A percentile compares a stretch with the other conserved stretches of the same genome.
These are phyloP conservation scores for Cranoglanis bouderius DNA, from an alignment of 2,113 vertebrate genomes.

Conservation along the genomic window DNA sequence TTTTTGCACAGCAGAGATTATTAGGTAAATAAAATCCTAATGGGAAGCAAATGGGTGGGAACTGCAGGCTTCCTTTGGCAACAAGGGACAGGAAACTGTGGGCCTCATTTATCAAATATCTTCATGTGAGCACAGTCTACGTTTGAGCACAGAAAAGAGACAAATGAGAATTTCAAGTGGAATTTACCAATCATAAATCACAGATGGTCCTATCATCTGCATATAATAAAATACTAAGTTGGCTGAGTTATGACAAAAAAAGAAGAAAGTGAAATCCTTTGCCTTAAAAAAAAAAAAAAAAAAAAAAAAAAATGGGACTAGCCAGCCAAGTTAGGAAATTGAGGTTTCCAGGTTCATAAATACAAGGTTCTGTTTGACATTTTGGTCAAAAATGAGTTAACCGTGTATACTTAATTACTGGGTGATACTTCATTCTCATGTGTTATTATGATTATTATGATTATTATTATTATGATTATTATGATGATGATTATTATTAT, in stretches of 20 bases:
- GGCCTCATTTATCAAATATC: constrained; percentile 35
- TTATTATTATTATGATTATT: background rate
- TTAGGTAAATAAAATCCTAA: constrained; percentile 42
- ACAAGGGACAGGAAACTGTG: constrained; percentile 40
- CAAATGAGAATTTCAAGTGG: background rate
- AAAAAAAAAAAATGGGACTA: background rate
- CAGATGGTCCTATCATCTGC: background rate
- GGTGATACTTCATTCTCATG: background rate
- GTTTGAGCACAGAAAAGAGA: background rate
- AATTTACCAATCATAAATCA: constrained; percentile 21
- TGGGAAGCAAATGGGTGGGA: constrained; percentile 45
- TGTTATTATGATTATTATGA: background rate
- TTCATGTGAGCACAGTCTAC: constrained; percentile 4
- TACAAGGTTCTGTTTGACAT: background rate
- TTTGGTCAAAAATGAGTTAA: constrained; percentile 5
- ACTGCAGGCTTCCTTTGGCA: constrained; percentile 32
- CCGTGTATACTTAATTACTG: background rate
- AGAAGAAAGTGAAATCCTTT: background rate
- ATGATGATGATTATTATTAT: background rate
- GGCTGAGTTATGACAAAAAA: background rate
- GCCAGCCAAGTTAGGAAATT: background rate
- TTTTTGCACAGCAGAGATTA: constrained; percentile 32
- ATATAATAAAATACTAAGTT: constrained; percentile 2
- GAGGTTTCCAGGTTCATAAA: background rate
- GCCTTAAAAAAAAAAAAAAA: background rate